Conservation (phyloP, 2,888 invertebrate species). For the Thereva unica region DNA sequence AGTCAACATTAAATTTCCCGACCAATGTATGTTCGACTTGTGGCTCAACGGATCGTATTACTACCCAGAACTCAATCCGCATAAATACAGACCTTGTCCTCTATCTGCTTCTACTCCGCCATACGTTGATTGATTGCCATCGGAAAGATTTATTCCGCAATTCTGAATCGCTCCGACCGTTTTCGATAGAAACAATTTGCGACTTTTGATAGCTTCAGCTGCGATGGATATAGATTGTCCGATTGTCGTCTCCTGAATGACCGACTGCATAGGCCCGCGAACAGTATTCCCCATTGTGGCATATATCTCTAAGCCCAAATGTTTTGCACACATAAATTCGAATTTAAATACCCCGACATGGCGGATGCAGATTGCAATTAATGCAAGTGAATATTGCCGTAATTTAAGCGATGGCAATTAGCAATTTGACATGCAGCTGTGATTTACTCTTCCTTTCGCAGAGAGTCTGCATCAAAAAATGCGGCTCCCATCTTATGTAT, state of each 20-base stretch:
- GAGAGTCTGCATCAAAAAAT: background rate
- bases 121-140: conserved; percentile 1
- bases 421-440: conserved; percentile 17
- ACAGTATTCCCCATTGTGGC: background rate
- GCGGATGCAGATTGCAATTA: conserved; percentile 9
- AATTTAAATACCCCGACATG: conserved; percentile 5
- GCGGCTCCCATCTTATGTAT: background rate
- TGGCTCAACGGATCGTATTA: too few relatives aligned
- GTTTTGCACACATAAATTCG: background rate
- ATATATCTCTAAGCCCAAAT: background rate
- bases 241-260: background rate
- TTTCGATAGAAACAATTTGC: too few relatives aligned
- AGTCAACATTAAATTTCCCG: too few relatives aligned
- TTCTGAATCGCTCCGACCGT: background rate
- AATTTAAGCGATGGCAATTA: conserved; percentile 11
- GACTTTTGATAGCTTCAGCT: too few relatives aligned
- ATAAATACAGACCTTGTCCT: conserved; percentile 1
- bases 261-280: background rate
- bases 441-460: conserved; percentile 20
- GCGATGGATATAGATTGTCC: too few relatives aligned
- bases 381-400: conserved; percentile 10
- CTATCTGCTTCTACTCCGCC: background rate
- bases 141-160: background rate
- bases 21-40: too few relatives aligned
- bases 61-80: background rate